Conservation (phyloP, 1,140 invertebrate species). For the Caenorhabditis remanei region DNA sequence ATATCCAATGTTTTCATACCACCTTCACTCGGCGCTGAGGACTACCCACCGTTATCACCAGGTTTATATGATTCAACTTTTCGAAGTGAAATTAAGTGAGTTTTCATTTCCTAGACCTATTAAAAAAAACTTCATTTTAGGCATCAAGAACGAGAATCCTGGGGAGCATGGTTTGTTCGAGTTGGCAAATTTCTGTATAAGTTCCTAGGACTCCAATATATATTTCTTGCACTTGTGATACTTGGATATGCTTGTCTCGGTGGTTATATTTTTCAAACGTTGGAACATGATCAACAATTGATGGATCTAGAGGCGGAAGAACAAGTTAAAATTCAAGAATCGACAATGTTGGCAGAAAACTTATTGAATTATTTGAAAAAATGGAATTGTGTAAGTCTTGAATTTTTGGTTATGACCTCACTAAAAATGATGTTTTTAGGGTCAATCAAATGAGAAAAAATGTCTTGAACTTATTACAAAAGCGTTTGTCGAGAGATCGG, state of each 20-base stretch:
- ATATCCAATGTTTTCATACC: background rate
- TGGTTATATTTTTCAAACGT: constrained; percentile 36
- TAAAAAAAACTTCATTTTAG: background rate
- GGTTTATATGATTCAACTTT: background rate
- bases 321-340: background rate
- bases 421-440: background rate
- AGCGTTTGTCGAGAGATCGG: constrained; percentile 5
- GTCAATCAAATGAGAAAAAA: constrained; percentile 11
- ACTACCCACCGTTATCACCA: constrained; percentile 7
- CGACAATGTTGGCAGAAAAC: background rate
- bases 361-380: constrained; percentile 9
- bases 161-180: constrained; percentile 25
- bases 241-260: constrained; percentile 44
- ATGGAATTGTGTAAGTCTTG: background rate
- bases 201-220: constrained; percentile 30
- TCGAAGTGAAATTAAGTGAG: background rate
- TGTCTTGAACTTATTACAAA: constrained; percentile 14
- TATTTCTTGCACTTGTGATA: constrained; percentile 5
- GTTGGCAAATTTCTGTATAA: constrained; percentile 24
- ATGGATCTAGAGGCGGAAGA: constrained; percentile 9
- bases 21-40: background rate
- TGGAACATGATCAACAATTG: constrained; percentile 49
- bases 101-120: background rate
- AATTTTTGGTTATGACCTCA: background rate
- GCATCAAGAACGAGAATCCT: constrained; percentile 10